These are phyloP conservation scores for Ailuropoda melanoleuca DNA, from an alignment of 2,113 vertebrate species.

Conservation along the genomic window DNA sequence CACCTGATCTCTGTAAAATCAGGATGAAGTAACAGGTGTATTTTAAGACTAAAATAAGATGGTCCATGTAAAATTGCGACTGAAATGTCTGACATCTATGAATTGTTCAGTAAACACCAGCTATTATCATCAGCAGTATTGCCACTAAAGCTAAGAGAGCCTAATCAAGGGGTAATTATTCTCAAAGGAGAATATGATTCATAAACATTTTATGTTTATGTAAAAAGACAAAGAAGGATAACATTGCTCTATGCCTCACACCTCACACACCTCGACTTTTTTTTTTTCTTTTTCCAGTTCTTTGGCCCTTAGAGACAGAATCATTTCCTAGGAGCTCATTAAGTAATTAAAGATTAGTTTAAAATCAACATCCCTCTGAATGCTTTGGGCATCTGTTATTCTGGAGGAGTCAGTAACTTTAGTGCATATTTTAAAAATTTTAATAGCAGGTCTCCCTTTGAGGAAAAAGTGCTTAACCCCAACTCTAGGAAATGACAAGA, in stretches of 20 bases:
- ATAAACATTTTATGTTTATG: neutral
- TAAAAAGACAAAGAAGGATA: neutral
- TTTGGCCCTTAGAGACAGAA: neutral
- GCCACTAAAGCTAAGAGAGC: neutral
- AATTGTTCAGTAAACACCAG: neutral
- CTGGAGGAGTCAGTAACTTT: neutral
- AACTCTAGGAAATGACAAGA: neutral
- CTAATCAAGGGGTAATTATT: neutral
- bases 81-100: neutral
- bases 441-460: neutral
- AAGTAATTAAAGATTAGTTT: conserved; percentile 29
- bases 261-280: neutral
- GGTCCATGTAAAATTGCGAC: neutral
- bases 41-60: conserved; percentile 8
- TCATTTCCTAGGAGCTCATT: neutral
- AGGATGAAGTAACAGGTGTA: neutral
- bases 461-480: neutral
- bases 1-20: neutral
- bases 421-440: conserved; percentile 23
- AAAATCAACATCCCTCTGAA: neutral
- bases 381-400: neutral
- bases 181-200: neutral
- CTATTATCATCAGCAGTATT: neutral
- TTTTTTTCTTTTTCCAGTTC: neutral
- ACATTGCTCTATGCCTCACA: neutral